Percentiles rank a stretch among this genome's conserved stretches.
phyloP scores from a whole-genome alignment of 2,888 invertebrate species.

The Luperina testacea region DNA sequence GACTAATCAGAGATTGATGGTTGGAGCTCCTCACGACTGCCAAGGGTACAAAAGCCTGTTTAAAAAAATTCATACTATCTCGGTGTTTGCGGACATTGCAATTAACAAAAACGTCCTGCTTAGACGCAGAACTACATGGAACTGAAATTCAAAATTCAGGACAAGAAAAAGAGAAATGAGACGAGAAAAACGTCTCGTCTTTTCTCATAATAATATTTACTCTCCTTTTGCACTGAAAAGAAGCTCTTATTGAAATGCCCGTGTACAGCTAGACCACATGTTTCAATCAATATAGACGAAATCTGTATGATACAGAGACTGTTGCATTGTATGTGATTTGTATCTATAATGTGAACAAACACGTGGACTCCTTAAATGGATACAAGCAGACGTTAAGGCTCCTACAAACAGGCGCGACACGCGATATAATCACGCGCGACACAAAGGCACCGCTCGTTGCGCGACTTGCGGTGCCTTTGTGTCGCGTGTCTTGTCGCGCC shows the following conservation, averaged over 20 bases:
- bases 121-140: background rate
- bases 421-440: no score
- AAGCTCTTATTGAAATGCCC: background rate
- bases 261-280: background rate
- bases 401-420: no score
- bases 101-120: background rate
- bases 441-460: no score
- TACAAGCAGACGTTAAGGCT: background rate
- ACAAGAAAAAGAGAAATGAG: background rate
- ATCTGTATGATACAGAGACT: constrained; percentile 29
- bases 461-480: no score
- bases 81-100: background rate
- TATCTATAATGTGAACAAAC: constrained; percentile 16
- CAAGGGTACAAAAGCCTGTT: no score
- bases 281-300: constrained; percentile 6
- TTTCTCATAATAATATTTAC: background rate
- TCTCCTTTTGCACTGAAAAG: background rate
- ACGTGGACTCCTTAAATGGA: constrained; percentile 50
- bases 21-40: background rate
- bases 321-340: constrained; percentile 23
- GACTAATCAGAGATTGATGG: background rate
- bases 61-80: background rate
- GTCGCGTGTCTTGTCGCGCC: no score
- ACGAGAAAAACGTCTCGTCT: no score
- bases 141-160: background rate